A percentile compares a stretch with the other conserved stretches of the same genome.
Evolutionary conservation across 2,888 invertebrate genomes (phyloP).

Genomic region (Zelleria hepariella): DNA sequence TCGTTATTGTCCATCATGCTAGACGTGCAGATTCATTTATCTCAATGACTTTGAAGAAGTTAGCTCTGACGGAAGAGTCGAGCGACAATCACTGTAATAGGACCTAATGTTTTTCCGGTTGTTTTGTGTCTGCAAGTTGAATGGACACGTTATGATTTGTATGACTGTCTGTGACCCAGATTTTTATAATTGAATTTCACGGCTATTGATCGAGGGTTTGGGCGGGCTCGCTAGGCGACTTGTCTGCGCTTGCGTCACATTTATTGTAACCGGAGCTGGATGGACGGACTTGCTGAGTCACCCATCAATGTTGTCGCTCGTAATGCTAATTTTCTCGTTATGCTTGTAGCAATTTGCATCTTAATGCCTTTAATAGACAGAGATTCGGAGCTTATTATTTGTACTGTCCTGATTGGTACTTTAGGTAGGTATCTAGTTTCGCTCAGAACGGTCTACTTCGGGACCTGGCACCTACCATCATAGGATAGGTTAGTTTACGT

Average conservation of each 20-base stretch:
- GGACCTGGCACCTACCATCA: too few species aligned
- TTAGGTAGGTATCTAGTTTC: too few species aligned
- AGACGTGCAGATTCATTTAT: neutral
- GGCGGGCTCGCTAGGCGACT: constrained; percentile 56
- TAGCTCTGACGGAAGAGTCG: neutral
- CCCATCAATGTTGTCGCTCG: constrained; percentile 60
- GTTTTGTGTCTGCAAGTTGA: neutral
- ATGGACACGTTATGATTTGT: constrained; percentile 3
- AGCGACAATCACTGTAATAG: neutral
- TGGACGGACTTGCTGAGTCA: constrained; percentile 61
- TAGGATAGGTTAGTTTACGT: too few species aligned
- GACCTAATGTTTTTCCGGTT: constrained; percentile 2
- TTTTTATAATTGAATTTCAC: constrained; percentile 61
- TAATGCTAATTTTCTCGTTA: constrained; percentile 65
- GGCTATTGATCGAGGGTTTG: constrained; percentile 59
- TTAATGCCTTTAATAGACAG: constrained; percentile 41
- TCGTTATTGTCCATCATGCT: neutral
- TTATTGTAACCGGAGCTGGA: constrained; percentile 45
- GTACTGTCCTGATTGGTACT: too few species aligned
- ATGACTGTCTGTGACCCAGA: constrained; percentile 25
- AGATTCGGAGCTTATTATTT: neutral
- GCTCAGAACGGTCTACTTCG: too few species aligned
- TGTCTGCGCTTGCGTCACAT: constrained; percentile 47
- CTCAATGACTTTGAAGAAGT: neutral
- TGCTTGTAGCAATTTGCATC: constrained; percentile 67